phyloP scores from a whole-genome alignment of 2,888 invertebrate species.

The Campoplex nolae region DNA sequence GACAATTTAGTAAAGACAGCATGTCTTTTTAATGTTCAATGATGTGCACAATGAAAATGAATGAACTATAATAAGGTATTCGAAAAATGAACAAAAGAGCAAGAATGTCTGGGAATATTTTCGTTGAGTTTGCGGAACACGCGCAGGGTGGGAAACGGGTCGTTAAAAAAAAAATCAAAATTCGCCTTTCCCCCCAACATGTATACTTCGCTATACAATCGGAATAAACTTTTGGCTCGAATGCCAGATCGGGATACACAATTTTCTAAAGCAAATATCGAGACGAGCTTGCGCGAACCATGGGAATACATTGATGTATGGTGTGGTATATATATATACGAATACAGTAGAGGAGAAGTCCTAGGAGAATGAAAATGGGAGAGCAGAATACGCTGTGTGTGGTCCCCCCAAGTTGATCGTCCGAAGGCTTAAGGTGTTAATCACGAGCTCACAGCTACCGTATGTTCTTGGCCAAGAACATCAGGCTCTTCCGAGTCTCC shows the following conservation, averaged over 20 bases:
- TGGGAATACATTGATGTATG: slow-evolving; percentile 12
- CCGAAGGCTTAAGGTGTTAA: slow-evolving; percentile 69
- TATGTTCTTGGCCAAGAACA: slow-evolving; percentile 78
- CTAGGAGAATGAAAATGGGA: slow-evolving; percentile 30
- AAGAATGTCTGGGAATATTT: slow-evolving; percentile 1
- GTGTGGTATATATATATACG: background rate
- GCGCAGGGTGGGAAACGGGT: background rate
- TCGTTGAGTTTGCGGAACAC: background rate
- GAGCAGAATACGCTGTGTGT: slow-evolving; percentile 66
- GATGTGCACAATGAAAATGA: background rate
- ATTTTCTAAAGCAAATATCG: slow-evolving; percentile 65
- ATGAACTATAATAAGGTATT: background rate
- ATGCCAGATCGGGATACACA: slow-evolving; percentile 61
- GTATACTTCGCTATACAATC: slow-evolving; percentile 23
- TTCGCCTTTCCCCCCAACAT: background rate
- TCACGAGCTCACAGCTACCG: slow-evolving; percentile 72
- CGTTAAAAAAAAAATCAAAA: slow-evolving; percentile 32
- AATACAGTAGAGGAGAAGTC: background rate
- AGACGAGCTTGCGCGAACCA: slow-evolving; percentile 46
- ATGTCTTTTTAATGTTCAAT: too few relatives aligned
- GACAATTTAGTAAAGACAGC: too few relatives aligned
- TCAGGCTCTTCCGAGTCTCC: slow-evolving; percentile 38
- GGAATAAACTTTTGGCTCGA: slow-evolving; percentile 60
- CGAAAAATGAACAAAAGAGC: background rate
- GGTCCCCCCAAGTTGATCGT: slow-evolving; percentile 60